Evolutionary conservation across 2,113 vertebrate genomes (phyloP), one percentile per base, ranked within the genome.

Genomic region (Emydura subglobosa): DNA sequence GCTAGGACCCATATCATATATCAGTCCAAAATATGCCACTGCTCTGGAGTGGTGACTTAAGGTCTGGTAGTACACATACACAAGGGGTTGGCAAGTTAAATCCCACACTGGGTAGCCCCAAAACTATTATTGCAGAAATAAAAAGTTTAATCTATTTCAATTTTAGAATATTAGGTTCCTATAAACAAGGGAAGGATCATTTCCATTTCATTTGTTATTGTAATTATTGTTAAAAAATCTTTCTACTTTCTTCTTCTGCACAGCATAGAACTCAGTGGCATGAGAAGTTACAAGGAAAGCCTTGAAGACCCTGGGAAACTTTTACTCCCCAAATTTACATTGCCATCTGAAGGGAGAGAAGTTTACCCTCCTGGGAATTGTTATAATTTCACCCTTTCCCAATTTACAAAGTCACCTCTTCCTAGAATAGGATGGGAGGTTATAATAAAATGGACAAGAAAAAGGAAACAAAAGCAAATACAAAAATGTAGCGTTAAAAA

Each of bases 261-360:
- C n/a, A 39, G 17, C 65, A 39, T 72, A 21, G 25, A 49, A 76
- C 16, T 84, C 19, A 34, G 19, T 83, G 86, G 61, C 61, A 76
- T 9, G 29, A 94, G 61, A 42, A 86, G 86, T 88, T 59, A 80
- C n/a, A 65, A 3, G 42, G 1, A 1, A 24, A 7, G 81, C 57
- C 85, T 25, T 49, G 57, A 82, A 87, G 34, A 79, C 86, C 79
- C 76, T 39, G 29, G 89, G 51, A 82, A 86, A 88, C 88, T 83
- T 31, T n/a, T 82, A 51, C 83, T 50, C 59, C 81, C 49, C 39
- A 72, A 86, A 59, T 49, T 59, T 44, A 83, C 55, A 85, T 24
- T 57, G 51, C 68, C 10, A 13, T 65, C 54, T 21, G 53, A 42
- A 72, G 82, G n/a, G 13, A 42, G 82, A 24, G 53, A 72, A 61